Percentiles rank a stretch among this genome's conserved stretches.
phyloP scores from a whole-genome alignment of 2,797 vertebrate species.

The Antrozous pallidus region DNA sequence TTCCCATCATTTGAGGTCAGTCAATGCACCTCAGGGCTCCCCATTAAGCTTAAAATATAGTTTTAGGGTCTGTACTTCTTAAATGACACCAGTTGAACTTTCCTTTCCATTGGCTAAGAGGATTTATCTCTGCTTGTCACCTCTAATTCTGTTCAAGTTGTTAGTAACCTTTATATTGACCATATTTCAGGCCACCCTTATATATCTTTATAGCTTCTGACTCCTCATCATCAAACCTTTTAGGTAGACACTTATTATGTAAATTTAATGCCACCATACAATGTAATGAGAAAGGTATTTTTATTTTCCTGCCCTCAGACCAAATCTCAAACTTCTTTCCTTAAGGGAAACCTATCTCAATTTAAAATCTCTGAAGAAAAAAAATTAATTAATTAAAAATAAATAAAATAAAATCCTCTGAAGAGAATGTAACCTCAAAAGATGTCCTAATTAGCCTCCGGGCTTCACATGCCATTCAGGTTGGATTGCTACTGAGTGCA shows the following conservation, averaged over 20 bases:
- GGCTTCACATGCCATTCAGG: background rate
- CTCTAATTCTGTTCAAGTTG: background rate
- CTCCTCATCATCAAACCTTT: background rate
- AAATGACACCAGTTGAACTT: background rate
- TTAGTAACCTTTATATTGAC: background rate
- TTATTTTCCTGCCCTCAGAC: background rate
- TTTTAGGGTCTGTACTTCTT: background rate
- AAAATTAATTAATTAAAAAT: too few species aligned
- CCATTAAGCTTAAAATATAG: background rate
- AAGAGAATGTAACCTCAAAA: background rate
- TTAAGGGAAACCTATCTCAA: background rate
- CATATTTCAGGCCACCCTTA: background rate
- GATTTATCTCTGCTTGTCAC: background rate
- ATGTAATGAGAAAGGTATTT: background rate
- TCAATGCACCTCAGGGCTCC: background rate
- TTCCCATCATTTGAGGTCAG: background rate
- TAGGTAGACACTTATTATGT: background rate
- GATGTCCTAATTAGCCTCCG: background rate
- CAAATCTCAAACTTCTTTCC: background rate
- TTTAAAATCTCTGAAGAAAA: background rate
- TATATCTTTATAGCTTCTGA: background rate
- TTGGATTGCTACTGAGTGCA: background rate
- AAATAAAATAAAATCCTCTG: slow-evolving; percentile 7
- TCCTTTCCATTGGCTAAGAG: background rate
- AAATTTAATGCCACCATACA: background rate